phyloP scores from a whole-genome alignment of 1,140 invertebrate genomes.

The Eufriesea mexicana region DNA sequence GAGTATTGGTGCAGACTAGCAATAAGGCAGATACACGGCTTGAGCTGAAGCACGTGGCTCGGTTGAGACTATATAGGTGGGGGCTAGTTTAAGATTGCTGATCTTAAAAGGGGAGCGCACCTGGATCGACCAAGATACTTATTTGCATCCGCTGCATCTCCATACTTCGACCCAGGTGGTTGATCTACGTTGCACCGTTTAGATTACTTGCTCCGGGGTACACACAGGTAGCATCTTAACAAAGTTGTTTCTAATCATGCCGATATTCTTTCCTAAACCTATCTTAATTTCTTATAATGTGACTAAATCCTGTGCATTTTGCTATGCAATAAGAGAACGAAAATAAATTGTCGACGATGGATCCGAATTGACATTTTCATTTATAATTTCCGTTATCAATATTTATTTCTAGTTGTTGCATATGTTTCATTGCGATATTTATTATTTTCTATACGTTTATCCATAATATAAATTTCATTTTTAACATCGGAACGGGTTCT shows the following conservation, averaged over 20 bases:
- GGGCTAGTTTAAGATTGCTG: constrained; percentile 59
- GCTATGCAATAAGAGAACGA: too few species aligned
- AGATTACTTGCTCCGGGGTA: constrained; percentile 20
- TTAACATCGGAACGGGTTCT: accelerated
- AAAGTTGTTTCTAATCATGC: constrained; percentile 29
- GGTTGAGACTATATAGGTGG: constrained; percentile 18
- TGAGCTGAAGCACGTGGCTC: constrained; percentile 41
- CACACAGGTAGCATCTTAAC: constrained; percentile 15
- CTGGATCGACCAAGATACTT: constrained; percentile 62
- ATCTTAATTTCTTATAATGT: constrained; percentile 19
- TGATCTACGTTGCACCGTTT: constrained; percentile 28
- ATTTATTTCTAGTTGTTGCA: neutral
- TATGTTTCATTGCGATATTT: neutral
- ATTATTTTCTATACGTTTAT: neutral
- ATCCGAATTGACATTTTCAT: neutral
- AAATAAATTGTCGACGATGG: neutral
- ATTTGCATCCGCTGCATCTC: constrained; percentile 56
- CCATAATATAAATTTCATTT: neutral
- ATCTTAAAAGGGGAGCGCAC: constrained; percentile 62
- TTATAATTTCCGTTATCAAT: neutral
- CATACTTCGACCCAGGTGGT: constrained; percentile 36
- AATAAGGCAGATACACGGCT: constrained; percentile 22
- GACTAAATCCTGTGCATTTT: too few species aligned
- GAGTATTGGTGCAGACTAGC: neutral
- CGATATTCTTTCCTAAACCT: neutral